These are phyloP conservation scores for Pelodiscus sinensis DNA, from an alignment of 2,113 vertebrate genomes.

Conservation along the genomic window DNA sequence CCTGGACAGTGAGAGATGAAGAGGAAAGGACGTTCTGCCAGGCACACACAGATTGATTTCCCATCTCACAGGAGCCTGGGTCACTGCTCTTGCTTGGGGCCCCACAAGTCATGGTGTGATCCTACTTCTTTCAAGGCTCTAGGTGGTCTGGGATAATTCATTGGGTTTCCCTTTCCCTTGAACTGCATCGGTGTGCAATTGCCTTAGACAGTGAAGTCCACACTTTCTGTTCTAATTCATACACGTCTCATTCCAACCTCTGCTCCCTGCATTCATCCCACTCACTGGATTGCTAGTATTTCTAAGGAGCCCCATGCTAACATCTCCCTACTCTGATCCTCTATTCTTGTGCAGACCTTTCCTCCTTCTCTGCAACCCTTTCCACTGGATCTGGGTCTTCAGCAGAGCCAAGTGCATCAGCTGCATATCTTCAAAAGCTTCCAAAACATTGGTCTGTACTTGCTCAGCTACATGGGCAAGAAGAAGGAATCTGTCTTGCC, in stretches of 20 bases:
- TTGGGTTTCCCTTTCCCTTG: background rate
- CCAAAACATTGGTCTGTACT: background rate
- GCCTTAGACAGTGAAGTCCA: background rate
- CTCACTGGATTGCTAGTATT: background rate
- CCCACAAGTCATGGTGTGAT: background rate
- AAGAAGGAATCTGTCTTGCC: background rate
- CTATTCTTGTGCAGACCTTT: background rate
- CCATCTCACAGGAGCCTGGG: background rate
- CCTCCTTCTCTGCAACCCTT: background rate
- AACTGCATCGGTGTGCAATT: background rate
- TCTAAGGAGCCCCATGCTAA: background rate
- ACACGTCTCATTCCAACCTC: background rate
- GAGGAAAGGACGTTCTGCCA: background rate
- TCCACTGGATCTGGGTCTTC: no score
- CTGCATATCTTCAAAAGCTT: background rate
- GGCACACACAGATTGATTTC: background rate
- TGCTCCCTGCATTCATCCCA: background rate
- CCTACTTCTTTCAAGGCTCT: background rate
- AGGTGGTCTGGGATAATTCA: background rate
- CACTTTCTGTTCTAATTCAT: background rate
- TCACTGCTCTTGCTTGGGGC: accelerated
- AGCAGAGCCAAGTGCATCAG: background rate
- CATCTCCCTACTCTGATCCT: background rate
- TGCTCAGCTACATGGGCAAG: background rate
- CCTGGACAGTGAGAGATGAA: background rate